Base-by-base conservation (phyloP, 2,113 vertebrate species). In the Trogon surrucura region DNA sequence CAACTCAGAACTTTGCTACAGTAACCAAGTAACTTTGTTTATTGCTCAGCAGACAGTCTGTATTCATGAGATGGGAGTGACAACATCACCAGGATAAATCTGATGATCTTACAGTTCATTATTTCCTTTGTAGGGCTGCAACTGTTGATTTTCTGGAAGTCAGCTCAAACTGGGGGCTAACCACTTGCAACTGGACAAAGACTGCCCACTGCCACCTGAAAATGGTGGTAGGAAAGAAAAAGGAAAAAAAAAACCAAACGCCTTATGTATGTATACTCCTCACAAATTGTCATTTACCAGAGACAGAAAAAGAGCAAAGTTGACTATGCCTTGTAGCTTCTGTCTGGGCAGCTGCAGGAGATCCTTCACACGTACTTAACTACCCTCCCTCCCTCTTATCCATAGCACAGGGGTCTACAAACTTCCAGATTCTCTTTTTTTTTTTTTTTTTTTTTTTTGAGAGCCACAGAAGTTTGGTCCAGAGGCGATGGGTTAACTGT, bases 241-340 rank as follows among this genome's bases (percentile, higher is more conserved):
- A 53, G 7, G 18, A 18, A 29, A 44, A 60, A 51, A 36, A 70
- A 73, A 2, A 2, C 6, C 44, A 2, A 0, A 50, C 12, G 0
- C 2, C 14, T 69, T 56, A 16, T 19, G 34, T 11, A 57, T 0
- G 0, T 16, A 19, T 2, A 13, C 7, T 66, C n/a, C 30, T 80
- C 44, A 27, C 18, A 88, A 61, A 57, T 65, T 9, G 12, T 80
- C 9, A 10, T 71, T 57, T 81, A 66, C 32, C 27, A 79, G 51
- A 66, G 44, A 54, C 6, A 45, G 22, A 72, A 72, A 48, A 85
- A 45, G 21, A 56, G 48, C 23, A 51, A 48, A 62, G 11, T n/a
- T 73, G 50, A 51, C 41, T 16, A 41, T 34, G 73, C 20, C 56
- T 53, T 51, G 6, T 53, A 44, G 21, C 29, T 71, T 73, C 26